Conservation (phyloP, 2,113 vertebrate genomes). For the Chaetorhynchus papuensis region DNA sequence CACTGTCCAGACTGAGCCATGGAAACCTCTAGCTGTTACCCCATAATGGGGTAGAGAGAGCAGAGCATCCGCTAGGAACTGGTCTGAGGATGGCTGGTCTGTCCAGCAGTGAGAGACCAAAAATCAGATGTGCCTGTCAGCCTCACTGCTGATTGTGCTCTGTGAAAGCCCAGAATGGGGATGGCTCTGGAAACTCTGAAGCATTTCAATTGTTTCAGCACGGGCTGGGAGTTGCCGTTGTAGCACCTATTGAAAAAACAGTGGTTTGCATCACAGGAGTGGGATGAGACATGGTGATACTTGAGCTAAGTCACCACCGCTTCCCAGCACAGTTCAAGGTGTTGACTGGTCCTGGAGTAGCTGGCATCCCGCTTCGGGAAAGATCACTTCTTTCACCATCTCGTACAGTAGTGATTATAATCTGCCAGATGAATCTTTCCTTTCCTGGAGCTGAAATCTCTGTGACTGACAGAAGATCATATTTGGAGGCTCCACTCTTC, state of each 20-base stretch:
- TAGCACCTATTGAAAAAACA: constrained; percentile 14
- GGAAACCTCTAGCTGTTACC: not conserved
- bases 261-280: constrained; percentile 20
- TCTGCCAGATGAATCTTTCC: constrained; percentile 43
- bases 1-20: rapidly evolving
- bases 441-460: constrained; percentile 46
- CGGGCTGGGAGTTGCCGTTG: not conserved
- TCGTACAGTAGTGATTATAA: not conserved
- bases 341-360: not conserved
- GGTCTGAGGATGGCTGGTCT: not conserved
- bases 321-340: constrained; percentile 22
- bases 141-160: not conserved
- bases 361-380: not conserved
- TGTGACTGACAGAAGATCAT: constrained; percentile 46
- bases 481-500: constrained; percentile 43
- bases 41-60: not conserved
- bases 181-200: constrained; percentile 8
- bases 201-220: not conserved
- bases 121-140: not conserved
- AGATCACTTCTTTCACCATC: constrained; percentile 20
- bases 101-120: not conserved
- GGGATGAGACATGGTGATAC: constrained; percentile 8
- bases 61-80: not conserved
- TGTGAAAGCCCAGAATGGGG: not conserved
- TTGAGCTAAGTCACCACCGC: not conserved